phyloP scores from a whole-genome alignment of 1,140 invertebrate genomes.

The Propsilocerus akamusi region DNA sequence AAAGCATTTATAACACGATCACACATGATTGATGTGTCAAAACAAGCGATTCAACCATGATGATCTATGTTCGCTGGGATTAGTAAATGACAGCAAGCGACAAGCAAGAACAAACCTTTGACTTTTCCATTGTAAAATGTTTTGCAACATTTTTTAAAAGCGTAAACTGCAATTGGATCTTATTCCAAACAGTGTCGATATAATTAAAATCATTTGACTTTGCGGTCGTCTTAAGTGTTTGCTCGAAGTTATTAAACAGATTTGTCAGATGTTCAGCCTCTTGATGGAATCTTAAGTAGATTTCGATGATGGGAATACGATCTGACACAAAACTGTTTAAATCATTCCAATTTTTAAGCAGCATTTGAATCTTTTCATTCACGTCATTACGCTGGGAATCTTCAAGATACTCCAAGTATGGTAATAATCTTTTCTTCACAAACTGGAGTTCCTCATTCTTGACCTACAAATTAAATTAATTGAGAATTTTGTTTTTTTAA shows the following conservation, averaged over 20 bases:
- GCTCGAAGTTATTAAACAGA: constrained; percentile 46
- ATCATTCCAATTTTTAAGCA: constrained; percentile 42
- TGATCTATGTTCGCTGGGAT: too few species aligned
- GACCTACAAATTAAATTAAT: constrained; percentile 26
- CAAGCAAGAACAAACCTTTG: constrained; percentile 32
- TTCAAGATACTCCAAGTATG: constrained; percentile 44
- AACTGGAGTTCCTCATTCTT: constrained; percentile 47
- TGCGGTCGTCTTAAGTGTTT: constrained; percentile 25
- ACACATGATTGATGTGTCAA: too few species aligned
- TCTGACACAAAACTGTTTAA: constrained; percentile 40
- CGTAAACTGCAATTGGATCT: constrained; percentile 35
- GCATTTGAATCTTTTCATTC: constrained; percentile 36
- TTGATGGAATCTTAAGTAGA: constrained; percentile 57
- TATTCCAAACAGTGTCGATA: constrained; percentile 39
- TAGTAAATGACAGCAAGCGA: too few species aligned
- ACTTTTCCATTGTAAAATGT: constrained; percentile 44
- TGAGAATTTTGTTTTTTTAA: constrained; percentile 4
- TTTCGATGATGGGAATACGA: constrained; percentile 38
- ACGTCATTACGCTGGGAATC: constrained; percentile 42
- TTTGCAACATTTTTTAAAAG: constrained; percentile 40
- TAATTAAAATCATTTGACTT: constrained; percentile 32
- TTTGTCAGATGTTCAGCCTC: constrained; percentile 41
- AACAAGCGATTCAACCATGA: too few species aligned
- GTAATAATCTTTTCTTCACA: constrained; percentile 37
- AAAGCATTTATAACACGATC: too few species aligned